Conservation (phyloP, 35 echinoderm and acorn worm species). For the Stichopus chloronotus region DNA sequence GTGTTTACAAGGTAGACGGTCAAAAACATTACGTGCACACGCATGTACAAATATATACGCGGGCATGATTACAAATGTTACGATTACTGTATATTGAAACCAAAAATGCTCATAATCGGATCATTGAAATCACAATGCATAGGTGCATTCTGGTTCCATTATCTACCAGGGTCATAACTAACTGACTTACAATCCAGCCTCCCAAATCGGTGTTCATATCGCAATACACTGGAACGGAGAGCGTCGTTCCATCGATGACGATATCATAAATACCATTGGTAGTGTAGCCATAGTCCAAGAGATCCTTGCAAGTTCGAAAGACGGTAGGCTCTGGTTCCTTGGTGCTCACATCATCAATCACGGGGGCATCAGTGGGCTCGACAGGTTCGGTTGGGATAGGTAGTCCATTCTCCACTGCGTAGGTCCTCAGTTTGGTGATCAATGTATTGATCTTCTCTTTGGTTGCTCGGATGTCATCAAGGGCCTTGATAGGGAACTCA, state of each 20-base stretch:
- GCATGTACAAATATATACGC: too few species aligned
- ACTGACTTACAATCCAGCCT: constrained; percentile 8
- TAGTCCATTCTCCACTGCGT: neutral
- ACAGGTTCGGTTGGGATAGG: neutral
- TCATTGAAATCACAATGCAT: neutral
- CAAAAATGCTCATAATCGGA: too few species aligned
- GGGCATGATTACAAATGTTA: too few species aligned
- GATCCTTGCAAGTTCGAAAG: neutral
- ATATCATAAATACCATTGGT: neutral
- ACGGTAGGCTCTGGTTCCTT: neutral
- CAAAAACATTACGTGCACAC: too few species aligned
- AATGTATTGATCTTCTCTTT: neutral
- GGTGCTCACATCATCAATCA: neutral
- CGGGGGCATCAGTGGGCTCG: neutral
- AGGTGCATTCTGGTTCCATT: neutral
- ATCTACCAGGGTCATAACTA: neutral
- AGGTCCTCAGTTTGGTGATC: constrained; percentile 14
- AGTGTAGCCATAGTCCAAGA: constrained; percentile 1
- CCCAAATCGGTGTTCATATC: constrained; percentile 20
- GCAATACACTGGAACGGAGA: neutral
- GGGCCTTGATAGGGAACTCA: neutral
- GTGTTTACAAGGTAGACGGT: too few species aligned
- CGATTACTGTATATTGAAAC: too few species aligned
- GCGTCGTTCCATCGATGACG: neutral
- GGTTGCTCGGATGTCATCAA: neutral